phyloP scores from a whole-genome alignment of 2,888 invertebrate species.

The Diplazon laetatorius region DNA sequence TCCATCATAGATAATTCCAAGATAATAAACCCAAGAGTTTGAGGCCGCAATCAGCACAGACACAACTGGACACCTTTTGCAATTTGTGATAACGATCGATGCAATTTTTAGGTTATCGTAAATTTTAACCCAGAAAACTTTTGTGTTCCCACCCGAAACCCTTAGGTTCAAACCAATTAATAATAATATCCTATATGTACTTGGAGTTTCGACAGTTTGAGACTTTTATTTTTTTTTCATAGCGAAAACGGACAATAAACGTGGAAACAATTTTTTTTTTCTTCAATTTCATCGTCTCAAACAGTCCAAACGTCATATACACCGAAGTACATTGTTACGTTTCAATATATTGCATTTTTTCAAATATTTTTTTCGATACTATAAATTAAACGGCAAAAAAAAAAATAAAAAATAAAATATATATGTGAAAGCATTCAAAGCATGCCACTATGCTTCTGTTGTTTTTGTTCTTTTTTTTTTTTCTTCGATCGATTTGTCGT shows the following conservation, averaged over 20 bases:
- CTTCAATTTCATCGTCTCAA: conserved; percentile 58
- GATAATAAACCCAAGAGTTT: conserved; percentile 62
- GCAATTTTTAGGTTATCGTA: conserved; percentile 4
- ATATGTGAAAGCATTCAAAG: conserved; percentile 74
- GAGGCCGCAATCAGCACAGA: conserved; percentile 56
- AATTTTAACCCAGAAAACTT: conserved; percentile 29
- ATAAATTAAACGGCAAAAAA: conserved; percentile 70
- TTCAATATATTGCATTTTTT: conserved; percentile 70
- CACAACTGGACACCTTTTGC: conserved; percentile 32
- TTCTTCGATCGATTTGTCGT: conserved; percentile 26
- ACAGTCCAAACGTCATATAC: conserved; percentile 68
- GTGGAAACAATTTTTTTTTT: no score
- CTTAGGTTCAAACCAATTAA: conserved; percentile 73
- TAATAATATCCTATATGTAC: conserved; percentile 62
- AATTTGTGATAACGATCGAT: no score
- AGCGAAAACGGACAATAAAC: conserved; percentile 7
- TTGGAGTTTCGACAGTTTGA: conserved; percentile 67
- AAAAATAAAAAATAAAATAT: conserved; percentile 69
- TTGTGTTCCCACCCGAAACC: conserved; percentile 71
- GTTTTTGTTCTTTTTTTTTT: conserved; percentile 28
- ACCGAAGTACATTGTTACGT: conserved; percentile 70
- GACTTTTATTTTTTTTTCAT: conserved; percentile 50
- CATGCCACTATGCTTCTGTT: conserved; percentile 72
- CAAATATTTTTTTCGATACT: no score
- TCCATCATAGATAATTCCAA: conserved; percentile 58